Evolutionary conservation across 2,888 invertebrate genomes (phyloP), one percentile per base, ranked within the genome.

Genomic region (Tridacna crocea): DNA sequence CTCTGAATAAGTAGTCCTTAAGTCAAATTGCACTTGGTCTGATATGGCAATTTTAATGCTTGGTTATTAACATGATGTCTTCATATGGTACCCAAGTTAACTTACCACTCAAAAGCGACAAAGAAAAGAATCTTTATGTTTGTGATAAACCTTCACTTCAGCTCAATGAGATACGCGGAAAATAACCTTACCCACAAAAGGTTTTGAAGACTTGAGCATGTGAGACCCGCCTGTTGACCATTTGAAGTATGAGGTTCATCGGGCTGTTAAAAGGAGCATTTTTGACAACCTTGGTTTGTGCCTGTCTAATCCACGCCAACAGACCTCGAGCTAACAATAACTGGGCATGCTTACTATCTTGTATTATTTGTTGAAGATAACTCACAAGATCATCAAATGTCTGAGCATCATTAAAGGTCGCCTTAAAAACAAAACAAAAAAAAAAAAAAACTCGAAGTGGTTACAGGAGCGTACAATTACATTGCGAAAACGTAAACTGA

Each of bases 161-260:
- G 8, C 36, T 36, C 36, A 36, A 36, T 36, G 36, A 2, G 36
- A 36, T 36, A 36, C 8, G 3, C 8, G 36, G 36, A 36, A 36
- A 36, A 36, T 36, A 36, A 36, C 36, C 70, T 26, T 51, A 70
- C 70, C 51, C 51, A 24, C 70, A 70, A 51, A 70, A 70, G 24
- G 47, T 70, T 51, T 24, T 51, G 26, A 26, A 70, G 17, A 24
- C 51, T 12, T 70, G 48, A 26, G 70, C 51, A 24, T 70, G 22
- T n/a, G n/a, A 19, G 0, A 70, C 51, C 6, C 24, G 46, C 26
- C 24, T 51, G 24, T 22, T 70, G 4, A 51, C 51, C 51, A 70
- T 48, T 24, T 51, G 12, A 17, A 51, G 4, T 26, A 70, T 51
- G 8, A 70, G 51, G 26, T 51, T 24, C 70, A 70, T 70, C 22